Evolutionary conservation across 2,888 invertebrate genomes (phyloP).

Genomic region (Synanthedon formicaeformis): DNA sequence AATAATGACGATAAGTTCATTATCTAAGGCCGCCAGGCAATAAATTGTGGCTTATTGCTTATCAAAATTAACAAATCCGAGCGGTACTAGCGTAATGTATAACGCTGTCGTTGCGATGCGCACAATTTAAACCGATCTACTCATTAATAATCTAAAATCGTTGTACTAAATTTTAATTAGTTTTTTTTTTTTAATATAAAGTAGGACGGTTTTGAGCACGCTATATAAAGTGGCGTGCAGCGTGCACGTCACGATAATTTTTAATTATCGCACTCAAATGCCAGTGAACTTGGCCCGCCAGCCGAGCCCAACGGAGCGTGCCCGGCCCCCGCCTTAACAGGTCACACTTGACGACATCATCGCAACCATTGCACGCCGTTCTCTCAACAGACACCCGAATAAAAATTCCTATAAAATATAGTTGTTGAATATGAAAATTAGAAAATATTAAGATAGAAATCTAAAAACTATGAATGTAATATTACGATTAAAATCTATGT

Average conservation of each 20-base stretch:
- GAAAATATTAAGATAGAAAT: too few species aligned
- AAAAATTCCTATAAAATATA: too few species aligned
- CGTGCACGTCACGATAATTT: slow-evolving; percentile 66
- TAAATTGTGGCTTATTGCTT: not conserved
- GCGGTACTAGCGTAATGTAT: not conserved
- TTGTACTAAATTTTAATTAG: not conserved
- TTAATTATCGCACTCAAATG: slow-evolving; percentile 69
- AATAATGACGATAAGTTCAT: not conserved
- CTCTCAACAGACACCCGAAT: not conserved
- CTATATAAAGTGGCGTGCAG: slow-evolving; percentile 61
- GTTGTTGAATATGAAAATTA: not conserved
- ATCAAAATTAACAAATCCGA: not conserved
- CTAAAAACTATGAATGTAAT: too few species aligned
- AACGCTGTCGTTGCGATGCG: not conserved
- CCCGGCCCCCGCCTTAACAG: slow-evolving; percentile 47
- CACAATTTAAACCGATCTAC: not conserved
- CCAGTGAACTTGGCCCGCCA: slow-evolving; percentile 69
- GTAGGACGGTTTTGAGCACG: slow-evolving; percentile 24
- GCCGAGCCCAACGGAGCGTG: slow-evolving; percentile 44
- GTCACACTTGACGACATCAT: slow-evolving; percentile 51
- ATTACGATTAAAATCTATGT: too few species aligned
- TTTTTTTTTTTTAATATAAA: not conserved
- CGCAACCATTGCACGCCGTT: not conserved
- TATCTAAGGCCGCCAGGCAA: not conserved
- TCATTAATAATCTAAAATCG: not conserved